Conservation (phyloP, 2,888 invertebrate genomes). For the Ophion ellenae region DNA sequence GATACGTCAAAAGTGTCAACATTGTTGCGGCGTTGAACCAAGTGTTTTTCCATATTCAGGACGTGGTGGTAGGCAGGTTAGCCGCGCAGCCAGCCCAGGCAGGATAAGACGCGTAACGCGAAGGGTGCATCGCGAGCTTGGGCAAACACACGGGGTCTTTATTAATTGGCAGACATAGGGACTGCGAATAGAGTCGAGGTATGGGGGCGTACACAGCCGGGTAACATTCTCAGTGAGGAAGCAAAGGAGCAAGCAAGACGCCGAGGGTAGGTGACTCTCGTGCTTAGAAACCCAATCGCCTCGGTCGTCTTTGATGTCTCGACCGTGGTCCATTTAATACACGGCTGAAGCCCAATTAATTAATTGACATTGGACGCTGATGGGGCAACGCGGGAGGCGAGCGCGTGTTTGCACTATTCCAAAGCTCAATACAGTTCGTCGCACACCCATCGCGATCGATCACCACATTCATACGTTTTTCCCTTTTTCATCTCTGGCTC, state of each 20-base stretch:
- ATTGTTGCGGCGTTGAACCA: too few species aligned
- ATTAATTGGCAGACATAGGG: conserved; percentile 79
- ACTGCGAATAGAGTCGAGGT: conserved; percentile 28
- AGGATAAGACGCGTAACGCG: conserved; percentile 76
- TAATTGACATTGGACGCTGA: conserved; percentile 74
- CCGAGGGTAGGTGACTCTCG: conserved; percentile 38
- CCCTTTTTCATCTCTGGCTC: too few species aligned
- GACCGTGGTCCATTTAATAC: conserved; percentile 80
- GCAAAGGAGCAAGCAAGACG: conserved; percentile 27
- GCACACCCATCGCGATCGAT: background rate
- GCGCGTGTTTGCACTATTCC: conserved; percentile 46
- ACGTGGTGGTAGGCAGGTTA: background rate
- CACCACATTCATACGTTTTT: background rate
- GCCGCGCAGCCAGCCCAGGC: conserved; percentile 65
- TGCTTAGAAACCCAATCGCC: conserved; percentile 69
- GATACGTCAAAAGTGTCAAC: too few species aligned
- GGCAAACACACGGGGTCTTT: conserved; percentile 79
- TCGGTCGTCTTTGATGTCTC: conserved; percentile 79
- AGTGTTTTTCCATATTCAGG: background rate
- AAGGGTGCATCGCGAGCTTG: conserved; percentile 53
- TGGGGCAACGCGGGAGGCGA: conserved; percentile 39
- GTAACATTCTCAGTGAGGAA: conserved; percentile 34
- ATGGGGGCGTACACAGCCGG: background rate
- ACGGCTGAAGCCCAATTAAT: conserved; percentile 78
- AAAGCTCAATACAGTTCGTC: background rate